A percentile compares a stretch with the other conserved stretches of the same genome.
Conservation (phyloP, 2,797 vertebrate species). For the Myotis planiceps region DNA sequence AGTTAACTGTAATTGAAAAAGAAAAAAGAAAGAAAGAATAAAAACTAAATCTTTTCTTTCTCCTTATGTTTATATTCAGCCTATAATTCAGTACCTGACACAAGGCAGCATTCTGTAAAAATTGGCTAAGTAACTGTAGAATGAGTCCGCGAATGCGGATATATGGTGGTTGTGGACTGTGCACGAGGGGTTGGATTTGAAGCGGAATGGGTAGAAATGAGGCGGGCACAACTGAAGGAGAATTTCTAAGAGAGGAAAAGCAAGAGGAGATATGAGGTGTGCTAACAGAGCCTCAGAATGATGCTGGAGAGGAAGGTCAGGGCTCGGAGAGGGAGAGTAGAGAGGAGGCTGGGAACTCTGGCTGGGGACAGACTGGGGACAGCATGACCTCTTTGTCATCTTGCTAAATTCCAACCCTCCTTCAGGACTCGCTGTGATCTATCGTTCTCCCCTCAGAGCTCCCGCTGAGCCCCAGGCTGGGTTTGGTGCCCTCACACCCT, state of each 20-base stretch:
- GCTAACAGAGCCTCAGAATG: not conserved
- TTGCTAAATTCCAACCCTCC: not conserved
- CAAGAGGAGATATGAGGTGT: not conserved
- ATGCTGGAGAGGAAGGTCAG: too few species aligned
- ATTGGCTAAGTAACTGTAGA: not conserved
- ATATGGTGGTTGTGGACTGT: not conserved
- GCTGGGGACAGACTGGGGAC: not conserved
- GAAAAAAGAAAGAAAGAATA: not conserved
- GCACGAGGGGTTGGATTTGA: rapidly evolving
- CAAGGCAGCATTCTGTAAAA: not conserved
- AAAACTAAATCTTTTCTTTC: not conserved
- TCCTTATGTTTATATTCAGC: not conserved
- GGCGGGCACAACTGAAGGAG: rapidly evolving
- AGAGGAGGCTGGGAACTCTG: not conserved
- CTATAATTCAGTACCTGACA: not conserved
- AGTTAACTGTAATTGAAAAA: not conserved
- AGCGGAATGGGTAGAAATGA: not conserved
- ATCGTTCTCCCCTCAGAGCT: rapidly evolving
- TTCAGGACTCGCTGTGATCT: not conserved
- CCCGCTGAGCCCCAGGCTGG: rapidly evolving
- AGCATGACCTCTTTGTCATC: not conserved
- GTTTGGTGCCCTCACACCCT: not conserved
- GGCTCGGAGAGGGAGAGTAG: not conserved
- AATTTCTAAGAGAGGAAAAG: not conserved
- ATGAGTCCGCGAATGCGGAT: not conserved